Conservation (phyloP, 2,888 invertebrate species). For the Parelbella ahira region DNA sequence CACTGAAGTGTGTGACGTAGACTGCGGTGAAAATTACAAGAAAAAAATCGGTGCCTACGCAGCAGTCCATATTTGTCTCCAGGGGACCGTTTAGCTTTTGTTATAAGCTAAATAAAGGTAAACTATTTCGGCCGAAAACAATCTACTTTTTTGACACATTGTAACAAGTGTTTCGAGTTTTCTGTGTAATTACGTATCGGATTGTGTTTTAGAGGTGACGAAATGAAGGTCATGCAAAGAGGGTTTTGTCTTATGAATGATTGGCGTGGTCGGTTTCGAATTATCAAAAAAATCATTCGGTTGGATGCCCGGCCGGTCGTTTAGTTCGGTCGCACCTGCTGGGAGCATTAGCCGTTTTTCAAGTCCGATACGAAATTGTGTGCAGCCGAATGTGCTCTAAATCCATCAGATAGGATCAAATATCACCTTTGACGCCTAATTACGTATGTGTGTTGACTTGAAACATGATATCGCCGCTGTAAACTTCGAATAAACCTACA, state of each 20-base stretch:
- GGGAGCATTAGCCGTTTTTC: constrained; percentile 40
- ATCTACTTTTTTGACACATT: constrained; percentile 73
- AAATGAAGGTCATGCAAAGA: constrained; percentile 61
- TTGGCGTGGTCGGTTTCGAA: constrained; percentile 69
- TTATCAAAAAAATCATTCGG: constrained; percentile 58
- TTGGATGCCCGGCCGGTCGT: constrained; percentile 55
- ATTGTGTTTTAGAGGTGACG: constrained; percentile 37
- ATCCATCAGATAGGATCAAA: constrained; percentile 21
- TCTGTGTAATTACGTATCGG: constrained; percentile 62
- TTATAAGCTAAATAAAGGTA: constrained; percentile 79
- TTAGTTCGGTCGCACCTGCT: constrained; percentile 45
- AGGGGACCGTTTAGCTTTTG: constrained; percentile 75
- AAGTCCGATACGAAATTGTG: constrained; percentile 33
- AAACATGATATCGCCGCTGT: constrained; percentile 39
- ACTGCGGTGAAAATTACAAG: constrained; percentile 56
- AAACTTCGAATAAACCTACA: constrained; percentile 14
- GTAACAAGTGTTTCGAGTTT: constrained; percentile 73
- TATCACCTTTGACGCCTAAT: constrained; percentile 32
- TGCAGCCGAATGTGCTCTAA: constrained; percentile 21
- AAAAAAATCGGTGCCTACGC: constrained; percentile 69
- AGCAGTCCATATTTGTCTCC: constrained; percentile 69
- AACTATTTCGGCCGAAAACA: constrained; percentile 71
- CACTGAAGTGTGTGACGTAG: constrained; percentile 64
- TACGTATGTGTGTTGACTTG: constrained; percentile 34
- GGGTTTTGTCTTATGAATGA: constrained; percentile 44